Percentiles rank a stretch among this genome's conserved stretches.
These are phyloP conservation scores for Mayetiola destructor DNA, from an alignment of 2,888 invertebrate species.

Conservation along the genomic window DNA sequence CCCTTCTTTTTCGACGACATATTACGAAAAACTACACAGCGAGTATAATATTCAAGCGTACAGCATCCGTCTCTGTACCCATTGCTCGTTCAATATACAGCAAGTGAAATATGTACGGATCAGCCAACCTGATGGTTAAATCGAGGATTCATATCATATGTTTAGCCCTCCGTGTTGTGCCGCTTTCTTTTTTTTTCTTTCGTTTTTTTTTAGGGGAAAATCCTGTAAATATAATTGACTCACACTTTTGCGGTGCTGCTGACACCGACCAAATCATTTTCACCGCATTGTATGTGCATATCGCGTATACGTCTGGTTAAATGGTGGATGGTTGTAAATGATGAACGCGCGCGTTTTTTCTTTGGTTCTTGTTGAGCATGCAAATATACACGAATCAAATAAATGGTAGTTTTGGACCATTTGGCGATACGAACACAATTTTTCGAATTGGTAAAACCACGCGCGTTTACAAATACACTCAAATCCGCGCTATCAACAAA, in stretches of 20 bases:
- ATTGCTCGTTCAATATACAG: background rate
- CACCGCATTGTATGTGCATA: background rate
- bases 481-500: too few relatives aligned
- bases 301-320: background rate
- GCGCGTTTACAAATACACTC: too few relatives aligned
- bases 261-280: conserved; percentile 1
- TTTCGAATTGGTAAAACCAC: too few relatives aligned
- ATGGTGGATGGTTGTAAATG: background rate
- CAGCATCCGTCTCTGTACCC: conserved; percentile 4
- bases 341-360: background rate
- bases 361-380: background rate
- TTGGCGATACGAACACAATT: too few relatives aligned
- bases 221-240: conserved; percentile 1
- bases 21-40: too few relatives aligned
- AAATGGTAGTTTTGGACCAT: too few relatives aligned
- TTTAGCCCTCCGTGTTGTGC: conserved; percentile 15
- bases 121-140: background rate
- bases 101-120: background rate
- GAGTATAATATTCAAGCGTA: too few relatives aligned
- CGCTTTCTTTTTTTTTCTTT: too few relatives aligned
- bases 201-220: background rate
- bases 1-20: too few relatives aligned
- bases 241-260: background rate
- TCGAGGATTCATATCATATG: background rate
- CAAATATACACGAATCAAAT: too few relatives aligned